A percentile compares a stretch with the other conserved stretches of the same genome.
These are phyloP conservation scores for Macrosoma leucophasiata DNA, from an alignment of 2,888 invertebrate species.

Conservation along the genomic window DNA sequence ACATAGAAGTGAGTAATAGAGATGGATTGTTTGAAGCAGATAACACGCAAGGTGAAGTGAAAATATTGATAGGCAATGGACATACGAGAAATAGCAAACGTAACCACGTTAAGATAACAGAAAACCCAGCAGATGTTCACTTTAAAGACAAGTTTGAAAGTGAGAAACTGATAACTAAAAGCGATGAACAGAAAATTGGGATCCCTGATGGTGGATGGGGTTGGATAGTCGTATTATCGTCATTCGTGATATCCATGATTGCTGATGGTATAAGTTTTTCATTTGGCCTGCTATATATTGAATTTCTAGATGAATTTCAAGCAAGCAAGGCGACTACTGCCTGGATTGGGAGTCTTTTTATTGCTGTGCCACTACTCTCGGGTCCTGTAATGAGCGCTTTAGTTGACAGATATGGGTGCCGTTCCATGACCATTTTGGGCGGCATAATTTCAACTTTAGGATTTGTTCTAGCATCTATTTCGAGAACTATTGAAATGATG, in stretches of 20 bases:
- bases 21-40: slow-evolving; percentile 37
- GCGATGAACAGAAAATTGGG: slow-evolving; percentile 53
- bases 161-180: slow-evolving; percentile 25
- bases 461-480: slow-evolving; percentile 83
- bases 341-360: slow-evolving; percentile 92
- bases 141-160: slow-evolving; percentile 29
- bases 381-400: slow-evolving; percentile 90
- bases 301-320: slow-evolving; percentile 86
- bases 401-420: slow-evolving; percentile 91
- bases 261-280: slow-evolving; percentile 96
- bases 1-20: slow-evolving; percentile 46
- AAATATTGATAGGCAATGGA: slow-evolving; percentile 24
- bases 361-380: slow-evolving; percentile 89
- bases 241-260: slow-evolving; percentile 90
- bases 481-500: slow-evolving; percentile 84
- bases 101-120: slow-evolving; percentile 22
- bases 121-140: slow-evolving; percentile 36
- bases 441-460: slow-evolving; percentile 84
- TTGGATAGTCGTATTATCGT: slow-evolving; percentile 91
- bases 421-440: slow-evolving; percentile 83
- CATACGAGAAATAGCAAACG: slow-evolving; percentile 14
- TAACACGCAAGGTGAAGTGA: slow-evolving; percentile 26
- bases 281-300: slow-evolving; percentile 91
- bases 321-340: slow-evolving; percentile 90
- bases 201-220: slow-evolving; percentile 92